Evolutionary conservation across 1,140 invertebrate species (phyloP), one percentile per base, ranked within the genome.

Genomic region (Bombus superbus): DNA sequence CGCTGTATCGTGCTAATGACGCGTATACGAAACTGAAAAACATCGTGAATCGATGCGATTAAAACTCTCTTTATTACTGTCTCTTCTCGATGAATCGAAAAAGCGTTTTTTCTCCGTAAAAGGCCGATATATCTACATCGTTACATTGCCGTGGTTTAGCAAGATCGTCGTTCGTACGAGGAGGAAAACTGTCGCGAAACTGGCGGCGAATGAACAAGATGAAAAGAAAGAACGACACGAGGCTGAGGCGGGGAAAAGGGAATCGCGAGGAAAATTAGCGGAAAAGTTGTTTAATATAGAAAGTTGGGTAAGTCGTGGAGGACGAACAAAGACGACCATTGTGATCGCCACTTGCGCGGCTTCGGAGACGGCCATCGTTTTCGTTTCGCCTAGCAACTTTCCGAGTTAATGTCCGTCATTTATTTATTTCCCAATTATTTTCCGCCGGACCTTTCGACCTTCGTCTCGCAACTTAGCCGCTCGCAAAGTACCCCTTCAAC

Each of bases 241-340:
- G 42, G 15, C 9, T 2, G 66, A 3, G 28, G 15, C 28, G 35
- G n/a, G 2, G 40, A 68, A 79, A 71, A 62, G 59, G 72, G 83
- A 81, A 77, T 68, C 71, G 72, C n/a, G 75, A 88, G 76, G 62
- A 78, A 92, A 93, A 93, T 92, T 92, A 92, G 89, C 88, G 81
- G 66, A n/a, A 92, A 93, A 91, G 89, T 93, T 93, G 92, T 91
- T 93, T 92, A 92, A 93, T 93, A 92, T 89, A 88, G 85, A 92
- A 93, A 93, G 89, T 93, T 93, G 89, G 88, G 62, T 80, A 87
- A 91, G 89, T 88, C 76, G 59, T 18, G 82, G 38, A 59, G 40
- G 40, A 79, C 69, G 76, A 32, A 59, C 44, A 88, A 90, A 88
- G 86, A 71, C 72, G 77, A 72, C 72, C 81, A 89, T 93, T 92